Conservation (phyloP, 2,888 invertebrate genomes). For the Parnassius smintheus region DNA sequence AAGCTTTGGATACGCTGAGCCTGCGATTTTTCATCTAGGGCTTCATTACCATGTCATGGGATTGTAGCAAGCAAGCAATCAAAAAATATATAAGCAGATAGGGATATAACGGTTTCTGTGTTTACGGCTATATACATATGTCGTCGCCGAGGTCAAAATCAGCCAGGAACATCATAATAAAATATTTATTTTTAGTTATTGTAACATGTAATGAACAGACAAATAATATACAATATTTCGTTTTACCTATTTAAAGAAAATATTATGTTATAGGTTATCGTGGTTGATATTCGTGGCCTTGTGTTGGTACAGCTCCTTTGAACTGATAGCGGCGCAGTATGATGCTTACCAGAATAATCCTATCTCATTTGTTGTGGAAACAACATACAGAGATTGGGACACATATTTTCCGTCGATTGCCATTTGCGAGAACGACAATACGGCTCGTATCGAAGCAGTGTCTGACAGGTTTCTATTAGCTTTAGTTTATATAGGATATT, state of each 20-base stretch:
- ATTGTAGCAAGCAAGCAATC: too few relatives aligned
- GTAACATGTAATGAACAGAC: too few relatives aligned
- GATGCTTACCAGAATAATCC: slow-evolving; percentile 85
- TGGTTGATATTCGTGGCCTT: slow-evolving; percentile 82
- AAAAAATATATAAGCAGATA: too few relatives aligned
- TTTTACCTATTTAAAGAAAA: background rate
- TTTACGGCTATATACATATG: too few relatives aligned
- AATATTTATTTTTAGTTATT: too few relatives aligned
- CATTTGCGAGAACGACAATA: slow-evolving; percentile 87
- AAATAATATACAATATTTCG: background rate
- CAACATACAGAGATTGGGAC: slow-evolving; percentile 87
- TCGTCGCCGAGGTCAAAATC: too few relatives aligned
- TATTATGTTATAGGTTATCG: slow-evolving; percentile 72
- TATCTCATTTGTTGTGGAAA: slow-evolving; percentile 89
- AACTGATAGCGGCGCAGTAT: slow-evolving; percentile 81
- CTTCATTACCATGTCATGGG: too few relatives aligned
- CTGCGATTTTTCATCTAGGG: too few relatives aligned
- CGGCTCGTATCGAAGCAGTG: slow-evolving; percentile 82
- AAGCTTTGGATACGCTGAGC: too few relatives aligned
- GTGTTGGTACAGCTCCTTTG: slow-evolving; percentile 83
- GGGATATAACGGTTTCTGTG: too few relatives aligned
- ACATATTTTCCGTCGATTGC: slow-evolving; percentile 87
- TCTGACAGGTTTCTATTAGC: slow-evolving; percentile 78
- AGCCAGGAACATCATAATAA: too few relatives aligned
- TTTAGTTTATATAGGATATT: too few relatives aligned